phyloP scores from a whole-genome alignment of 2,797 vertebrate species.

The Melanotaenia boesemani region DNA sequence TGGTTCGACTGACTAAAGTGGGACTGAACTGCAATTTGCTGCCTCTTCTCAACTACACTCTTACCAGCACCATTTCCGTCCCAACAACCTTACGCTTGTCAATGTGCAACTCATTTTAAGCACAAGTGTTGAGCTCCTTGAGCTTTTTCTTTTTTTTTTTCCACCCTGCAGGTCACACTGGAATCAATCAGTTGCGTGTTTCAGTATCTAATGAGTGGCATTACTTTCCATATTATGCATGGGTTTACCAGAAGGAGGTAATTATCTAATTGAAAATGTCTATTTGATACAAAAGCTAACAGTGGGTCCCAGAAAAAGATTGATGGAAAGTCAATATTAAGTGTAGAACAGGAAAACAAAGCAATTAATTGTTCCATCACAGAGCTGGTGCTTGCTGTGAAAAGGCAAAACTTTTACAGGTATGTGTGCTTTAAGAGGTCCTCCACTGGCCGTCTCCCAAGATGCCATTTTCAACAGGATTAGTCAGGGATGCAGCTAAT shows the following conservation, averaged over 20 bases:
- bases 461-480: slow-evolving; percentile 90
- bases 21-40: slow-evolving; percentile 29
- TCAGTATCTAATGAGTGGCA: slow-evolving; percentile 4
- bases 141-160: not conserved
- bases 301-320: slow-evolving; percentile 25
- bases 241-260: slow-evolving; percentile 45
- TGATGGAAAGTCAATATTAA: slow-evolving; percentile 55
- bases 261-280: slow-evolving; percentile 54
- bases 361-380: slow-evolving; percentile 70
- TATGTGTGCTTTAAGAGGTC: slow-evolving; percentile 64
- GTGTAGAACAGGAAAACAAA: slow-evolving; percentile 56
- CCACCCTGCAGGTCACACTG: not conserved
- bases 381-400: slow-evolving; percentile 38
- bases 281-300: slow-evolving; percentile 42
- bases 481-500: slow-evolving; percentile 94
- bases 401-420: slow-evolving; percentile 56
- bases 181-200: slow-evolving; percentile 12
- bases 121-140: not conserved
- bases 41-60: slow-evolving; percentile 17
- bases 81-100: not conserved
- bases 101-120: not conserved
- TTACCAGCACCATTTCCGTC: not conserved
- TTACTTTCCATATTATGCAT: slow-evolving; percentile 22
- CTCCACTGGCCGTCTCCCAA: slow-evolving; percentile 81
- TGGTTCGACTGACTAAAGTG: slow-evolving; percentile 23